Conservation (phyloP, 2,113 vertebrate genomes). For the Colaptes auratus region DNA sequence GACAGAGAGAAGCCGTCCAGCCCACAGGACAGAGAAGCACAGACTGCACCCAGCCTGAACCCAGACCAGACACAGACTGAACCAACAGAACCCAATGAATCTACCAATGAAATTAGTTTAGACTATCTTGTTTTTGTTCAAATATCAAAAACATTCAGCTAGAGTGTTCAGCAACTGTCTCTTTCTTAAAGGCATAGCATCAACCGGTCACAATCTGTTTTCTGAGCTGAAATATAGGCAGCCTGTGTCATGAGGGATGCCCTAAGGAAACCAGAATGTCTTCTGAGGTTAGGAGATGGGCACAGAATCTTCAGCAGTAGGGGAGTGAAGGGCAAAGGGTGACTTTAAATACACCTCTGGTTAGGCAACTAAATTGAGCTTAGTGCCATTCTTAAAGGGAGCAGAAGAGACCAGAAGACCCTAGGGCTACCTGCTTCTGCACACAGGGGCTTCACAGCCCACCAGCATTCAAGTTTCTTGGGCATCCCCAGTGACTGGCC, state of each 20-base stretch:
- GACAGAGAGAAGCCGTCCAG: too few species aligned
- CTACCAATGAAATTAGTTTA: too few species aligned
- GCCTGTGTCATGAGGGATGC: not conserved
- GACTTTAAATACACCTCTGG: not conserved
- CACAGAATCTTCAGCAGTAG: not conserved
- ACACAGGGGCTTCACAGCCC: not conserved
- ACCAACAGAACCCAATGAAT: too few species aligned
- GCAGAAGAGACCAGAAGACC: not conserved
- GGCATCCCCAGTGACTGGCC: not conserved
- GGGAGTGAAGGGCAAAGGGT: not conserved
- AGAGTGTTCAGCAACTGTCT: too few species aligned
- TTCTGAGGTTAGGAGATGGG: not conserved
- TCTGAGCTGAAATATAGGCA: not conserved
- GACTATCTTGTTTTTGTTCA: too few species aligned
- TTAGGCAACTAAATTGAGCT: not conserved
- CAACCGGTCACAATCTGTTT: too few species aligned
- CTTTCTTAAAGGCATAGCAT: too few species aligned
- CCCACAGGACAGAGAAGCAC: too few species aligned
- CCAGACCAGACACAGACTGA: too few species aligned
- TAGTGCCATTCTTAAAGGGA: not conserved
- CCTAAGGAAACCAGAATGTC: accelerated
- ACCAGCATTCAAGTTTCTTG: not conserved
- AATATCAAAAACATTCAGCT: too few species aligned
- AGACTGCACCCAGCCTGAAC: too few species aligned
- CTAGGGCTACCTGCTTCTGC: not conserved